Conservation (phyloP, 2,113 vertebrate species). For the Corythaeola cristata region DNA sequence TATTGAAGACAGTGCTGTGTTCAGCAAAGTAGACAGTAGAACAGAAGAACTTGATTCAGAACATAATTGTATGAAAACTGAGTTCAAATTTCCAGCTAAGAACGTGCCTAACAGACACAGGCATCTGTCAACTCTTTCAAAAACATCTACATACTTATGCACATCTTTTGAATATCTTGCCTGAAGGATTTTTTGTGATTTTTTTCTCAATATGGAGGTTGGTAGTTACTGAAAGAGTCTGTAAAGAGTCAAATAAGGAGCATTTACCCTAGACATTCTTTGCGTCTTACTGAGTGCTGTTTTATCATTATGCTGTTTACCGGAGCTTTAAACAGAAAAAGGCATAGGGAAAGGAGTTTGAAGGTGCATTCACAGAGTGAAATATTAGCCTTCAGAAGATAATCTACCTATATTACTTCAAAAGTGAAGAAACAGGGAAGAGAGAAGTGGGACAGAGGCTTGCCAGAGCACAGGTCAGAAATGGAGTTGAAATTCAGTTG, state of each 20-base stretch:
- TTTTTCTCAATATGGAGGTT: background rate
- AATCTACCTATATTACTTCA: background rate
- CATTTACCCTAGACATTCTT: background rate
- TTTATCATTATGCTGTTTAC: background rate
- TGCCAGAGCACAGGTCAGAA: background rate
- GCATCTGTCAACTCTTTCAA: background rate
- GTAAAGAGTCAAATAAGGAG: background rate
- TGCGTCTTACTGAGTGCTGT: background rate
- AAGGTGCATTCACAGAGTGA: background rate
- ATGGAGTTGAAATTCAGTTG: background rate
- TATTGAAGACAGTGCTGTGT: background rate
- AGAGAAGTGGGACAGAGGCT: background rate
- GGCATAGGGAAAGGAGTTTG: background rate
- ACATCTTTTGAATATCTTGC: background rate
- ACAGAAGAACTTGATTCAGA: background rate
- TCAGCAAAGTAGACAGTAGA: background rate
- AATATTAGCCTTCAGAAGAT: background rate
- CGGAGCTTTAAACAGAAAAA: background rate
- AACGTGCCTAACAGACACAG: background rate
- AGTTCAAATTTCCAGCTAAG: background rate
- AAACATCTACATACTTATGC: background rate
- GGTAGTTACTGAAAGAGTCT: background rate
- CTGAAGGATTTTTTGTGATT: background rate
- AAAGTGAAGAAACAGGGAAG: background rate
- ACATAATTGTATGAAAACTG: background rate